Evolutionary conservation across 2,888 invertebrate genomes (phyloP), one percentile per base, ranked within the genome.

Genomic region (Sipha maydis): DNA sequence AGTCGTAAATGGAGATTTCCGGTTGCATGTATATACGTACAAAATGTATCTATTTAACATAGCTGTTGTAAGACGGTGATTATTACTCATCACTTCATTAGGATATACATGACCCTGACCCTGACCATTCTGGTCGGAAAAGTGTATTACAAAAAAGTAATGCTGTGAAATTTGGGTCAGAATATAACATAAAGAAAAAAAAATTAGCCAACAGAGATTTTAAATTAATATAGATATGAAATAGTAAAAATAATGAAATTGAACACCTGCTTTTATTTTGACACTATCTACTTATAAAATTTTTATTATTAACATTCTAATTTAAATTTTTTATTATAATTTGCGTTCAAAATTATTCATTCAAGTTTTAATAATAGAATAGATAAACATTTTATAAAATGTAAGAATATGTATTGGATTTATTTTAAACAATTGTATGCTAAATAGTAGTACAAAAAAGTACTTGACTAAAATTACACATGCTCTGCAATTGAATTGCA

Each of bases 11-110:
- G n/a, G 67, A 69, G 25, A 82, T 86, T 78, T 71, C 56, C 67
- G 31, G 48, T 48, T 67, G 31, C 28, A 79, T 56, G 17, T 73
- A 28, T 77, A 54, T 31, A n/a, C 11, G 4, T 67, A 61, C 38
- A 41, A 28, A 76, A 75, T n/a, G 38, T 48, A 25, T 56, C 77
- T 79, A 28, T 38, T 38, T n/a, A 69, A 88, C 17, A 88, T 54
- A 77, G 25, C 25, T 9, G 77, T 3, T 21, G 9, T 11, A 82
- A 80, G 75, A 88, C 28, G 19, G 19, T 17, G 80, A 73, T 80
- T 88, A 82, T 88, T 88, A 82, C 67, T 75, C 75, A 76, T 88
- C 75, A 75, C 82, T 76, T 88, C 38, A 88, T 88, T 80, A 67
- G 73, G 67, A 88, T 73, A 48, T 25, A 77, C 85, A 61, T 48